Evolutionary conservation across 2,113 vertebrate genomes (phyloP).

Genomic region (Conger conger): DNA sequence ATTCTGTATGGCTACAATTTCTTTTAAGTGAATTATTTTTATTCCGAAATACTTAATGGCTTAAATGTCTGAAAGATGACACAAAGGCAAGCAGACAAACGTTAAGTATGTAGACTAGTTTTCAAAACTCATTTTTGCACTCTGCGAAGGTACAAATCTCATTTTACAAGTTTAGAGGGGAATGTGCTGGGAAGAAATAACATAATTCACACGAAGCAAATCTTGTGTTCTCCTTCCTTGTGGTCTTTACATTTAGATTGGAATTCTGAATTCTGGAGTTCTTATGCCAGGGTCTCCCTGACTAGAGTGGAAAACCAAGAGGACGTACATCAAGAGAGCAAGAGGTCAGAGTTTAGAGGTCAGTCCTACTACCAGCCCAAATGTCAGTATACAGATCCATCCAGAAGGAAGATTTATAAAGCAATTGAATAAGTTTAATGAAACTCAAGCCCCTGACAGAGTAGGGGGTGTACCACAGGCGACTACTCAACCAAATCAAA

Average conservation of each 20-base stretch:
- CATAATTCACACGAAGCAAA: neutral
- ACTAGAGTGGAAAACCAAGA: neutral
- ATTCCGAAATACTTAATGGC: neutral
- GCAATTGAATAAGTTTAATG: neutral
- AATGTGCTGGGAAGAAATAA: neutral
- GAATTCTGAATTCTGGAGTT: neutral
- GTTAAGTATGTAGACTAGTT: neutral
- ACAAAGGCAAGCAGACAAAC: neutral
- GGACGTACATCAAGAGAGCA: neutral
- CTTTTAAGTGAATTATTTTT: neutral
- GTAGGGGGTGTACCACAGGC: neutral
- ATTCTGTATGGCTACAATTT: neutral
- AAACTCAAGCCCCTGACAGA: neutral
- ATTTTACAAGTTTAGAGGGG: neutral
- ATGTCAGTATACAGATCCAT: neutral
- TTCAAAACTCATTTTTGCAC: neutral
- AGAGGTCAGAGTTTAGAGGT: neutral
- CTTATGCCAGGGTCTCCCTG: neutral
- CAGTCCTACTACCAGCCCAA: neutral
- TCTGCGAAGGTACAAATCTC: neutral
- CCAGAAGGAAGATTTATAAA: neutral
- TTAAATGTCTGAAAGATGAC: neutral
- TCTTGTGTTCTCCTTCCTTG: neutral
- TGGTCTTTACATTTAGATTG: neutral
- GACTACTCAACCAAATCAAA: neutral